A percentile compares a stretch with the other conserved stretches of the same genome.
Conservation (phyloP, 2,888 invertebrate genomes). For the Acronicta leporina region DNA sequence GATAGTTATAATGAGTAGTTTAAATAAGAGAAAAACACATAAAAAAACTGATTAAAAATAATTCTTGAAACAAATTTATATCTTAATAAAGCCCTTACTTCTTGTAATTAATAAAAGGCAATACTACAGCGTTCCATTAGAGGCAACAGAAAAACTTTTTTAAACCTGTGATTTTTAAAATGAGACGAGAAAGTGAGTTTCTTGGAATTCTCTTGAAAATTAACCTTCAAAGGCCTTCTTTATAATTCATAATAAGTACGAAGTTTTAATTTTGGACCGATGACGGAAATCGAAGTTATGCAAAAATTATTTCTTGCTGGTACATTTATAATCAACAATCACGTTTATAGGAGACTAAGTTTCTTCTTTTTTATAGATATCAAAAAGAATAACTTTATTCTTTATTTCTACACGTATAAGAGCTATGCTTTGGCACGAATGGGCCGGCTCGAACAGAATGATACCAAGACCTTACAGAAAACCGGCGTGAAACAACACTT, state of each 20-base stretch:
- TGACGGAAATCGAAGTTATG: background rate
- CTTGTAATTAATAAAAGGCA: conserved; percentile 43
- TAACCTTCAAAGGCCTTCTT: conserved; percentile 30
- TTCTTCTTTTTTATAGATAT: too few species aligned
- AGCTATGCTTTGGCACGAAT: too few species aligned
- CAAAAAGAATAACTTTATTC: too few species aligned
- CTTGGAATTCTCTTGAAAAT: conserved; percentile 34
- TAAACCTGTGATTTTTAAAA: conserved; percentile 50
- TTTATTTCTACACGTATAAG: too few species aligned
- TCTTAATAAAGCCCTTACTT: conserved; percentile 25
- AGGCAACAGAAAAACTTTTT: conserved; percentile 44
- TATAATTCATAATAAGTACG: conserved; percentile 40
- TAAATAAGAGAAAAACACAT: too few species aligned
- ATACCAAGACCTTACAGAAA: too few species aligned
- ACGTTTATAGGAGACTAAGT: too few species aligned
- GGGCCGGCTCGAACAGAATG: too few species aligned
- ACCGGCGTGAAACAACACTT: too few species aligned
- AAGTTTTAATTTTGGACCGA: conserved; percentile 15
- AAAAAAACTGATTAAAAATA: conserved; percentile 25
- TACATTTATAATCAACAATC: too few species aligned
- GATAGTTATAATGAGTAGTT: too few species aligned
- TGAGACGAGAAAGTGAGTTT: conserved; percentile 42
- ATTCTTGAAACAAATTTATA: conserved; percentile 20
- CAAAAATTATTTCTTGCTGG: too few species aligned
- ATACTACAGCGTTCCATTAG: conserved; percentile 55